Base-by-base conservation (phyloP, 2,888 invertebrate species). In the Nowickia ferox region DNA sequence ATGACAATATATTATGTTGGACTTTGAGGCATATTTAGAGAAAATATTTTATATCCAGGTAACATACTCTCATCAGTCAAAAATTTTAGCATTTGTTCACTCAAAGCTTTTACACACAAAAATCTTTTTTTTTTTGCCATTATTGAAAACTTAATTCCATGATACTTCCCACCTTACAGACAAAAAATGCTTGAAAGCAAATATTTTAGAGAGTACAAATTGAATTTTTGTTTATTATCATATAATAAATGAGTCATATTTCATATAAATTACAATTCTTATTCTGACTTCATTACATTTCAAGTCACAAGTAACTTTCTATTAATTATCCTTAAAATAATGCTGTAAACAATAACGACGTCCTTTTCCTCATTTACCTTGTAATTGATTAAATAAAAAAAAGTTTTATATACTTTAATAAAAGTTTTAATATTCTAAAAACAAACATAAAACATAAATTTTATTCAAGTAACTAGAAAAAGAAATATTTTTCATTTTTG, bases 391-490 rank as follows among this genome's bases (percentile, higher is more conserved):
- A 22, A 0, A 46, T n/a, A 19, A 15, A 63, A 2, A 10, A 30
- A 10, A 10, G 5, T 42, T 17, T 19, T 63, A 6, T 3, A 19
- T n/a, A 6, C n/a, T 51, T 51, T 6, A 38, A 17, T 15, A 3
- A 15, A 65, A 19, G 61, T 55, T 78, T 79, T 71, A 79, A 71
- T 68, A 78, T 79, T 71, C 53, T 19, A 10, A 11, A 65, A 65
- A 57, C 40, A 63, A 44, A 71, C 10, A 55, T n/a, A 40, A 55
- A 19, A n/a, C 13, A 79, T 72, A 57, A 79, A 71, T 79, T 71
- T 65, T 46, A n/a, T 55, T 15, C 13, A 40, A 38, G 30, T 30
- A 30, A 30, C 30, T 6, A 38, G 22, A 61, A 19, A 63, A 57
- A 22, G 22, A n/a, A n/a, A 40, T 10, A 30, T 13, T 9, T 15